Evolutionary conservation across 2,113 vertebrate species (phyloP).

Genomic region (Eptesicus fuscus): DNA sequence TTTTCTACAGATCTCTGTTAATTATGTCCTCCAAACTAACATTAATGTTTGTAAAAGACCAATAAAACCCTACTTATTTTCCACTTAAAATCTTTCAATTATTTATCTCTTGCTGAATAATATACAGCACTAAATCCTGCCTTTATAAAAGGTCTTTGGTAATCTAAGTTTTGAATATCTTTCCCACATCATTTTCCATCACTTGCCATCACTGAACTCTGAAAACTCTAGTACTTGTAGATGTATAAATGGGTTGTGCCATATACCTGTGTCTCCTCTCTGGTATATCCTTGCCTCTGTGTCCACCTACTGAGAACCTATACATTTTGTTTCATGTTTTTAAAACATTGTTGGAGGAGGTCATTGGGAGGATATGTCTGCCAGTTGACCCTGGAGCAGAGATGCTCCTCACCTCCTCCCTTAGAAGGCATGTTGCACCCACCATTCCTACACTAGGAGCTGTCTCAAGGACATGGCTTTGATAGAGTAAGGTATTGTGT

Average conservation of each 20-base stretch:
- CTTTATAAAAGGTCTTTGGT: not conserved
- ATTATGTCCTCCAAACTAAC: not conserved
- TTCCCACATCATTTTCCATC: not conserved
- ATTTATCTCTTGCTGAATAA: not conserved
- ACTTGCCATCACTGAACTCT: not conserved
- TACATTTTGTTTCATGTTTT: not conserved
- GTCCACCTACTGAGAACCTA: not conserved
- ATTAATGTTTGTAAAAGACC: not conserved
- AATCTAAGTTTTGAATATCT: not conserved
- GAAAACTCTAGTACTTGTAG: not conserved
- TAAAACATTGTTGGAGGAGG: not conserved
- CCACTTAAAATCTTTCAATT: not conserved
- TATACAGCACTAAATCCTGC: not conserved
- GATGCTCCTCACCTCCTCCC: not conserved
- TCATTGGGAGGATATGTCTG: not conserved
- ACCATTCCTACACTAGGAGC: not conserved
- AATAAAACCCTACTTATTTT: not conserved
- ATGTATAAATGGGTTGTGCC: not conserved
- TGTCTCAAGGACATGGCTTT: not conserved
- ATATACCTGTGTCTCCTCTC: not conserved
- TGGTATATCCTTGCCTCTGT: fast-evolving
- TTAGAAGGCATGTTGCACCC: not conserved
- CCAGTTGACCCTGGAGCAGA: too few relatives aligned
- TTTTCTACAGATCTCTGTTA: not conserved
- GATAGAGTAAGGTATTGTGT: not conserved